Evolutionary conservation across 1,140 invertebrate species (phyloP), one percentile per base, ranked within the genome.

Genomic region (Theocolax elegans): DNA sequence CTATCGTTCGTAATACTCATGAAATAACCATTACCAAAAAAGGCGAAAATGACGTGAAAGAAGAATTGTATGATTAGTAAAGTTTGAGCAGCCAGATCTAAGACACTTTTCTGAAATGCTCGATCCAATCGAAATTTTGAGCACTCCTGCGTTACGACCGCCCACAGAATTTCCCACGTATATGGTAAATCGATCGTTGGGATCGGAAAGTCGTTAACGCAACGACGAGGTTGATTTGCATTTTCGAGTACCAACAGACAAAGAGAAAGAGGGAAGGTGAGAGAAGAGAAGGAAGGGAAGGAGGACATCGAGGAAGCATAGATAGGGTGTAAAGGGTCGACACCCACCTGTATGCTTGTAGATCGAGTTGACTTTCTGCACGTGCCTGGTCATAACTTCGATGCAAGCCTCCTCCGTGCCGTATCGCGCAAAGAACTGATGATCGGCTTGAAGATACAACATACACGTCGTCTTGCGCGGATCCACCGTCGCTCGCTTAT

Each of bases 381-480:
- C 95, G 80, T 97, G 95, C 58, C 95, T 88, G 0, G 95, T 97
- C 90, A 98, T 97, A 25, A 96, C 94, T 83, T 97, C 95, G 75
- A 98, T 97, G 79, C 95, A 96, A 0, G 95, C 94, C 81, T 98
- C 95, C 79, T 97, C 94, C 13, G 93, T 94, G 31, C 94, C 94
- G 82, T 96, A 95, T 86, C 94, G 92, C 78, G 96, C 90, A 82
- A 92, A 97, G 86, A 97, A 97, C 80, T 96, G 91, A 87, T 97
- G 95, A 87, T 97, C 96, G 2, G 96, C 96, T 86, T 97, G 95
- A 72, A 97, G 87, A 84, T 97, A 98, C 15, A 98, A 85, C 91
- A 97, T 95, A 80, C 95, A 97, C 0, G 92, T 93, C 1, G 91
- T 93, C 81, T 93, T 93, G 29, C 87, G 84, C 0, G 93, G 92